Percentiles rank a stretch among this genome's conserved stretches.
Evolutionary conservation across 2,797 vertebrate species (phyloP).

Genomic region (Chaetophractus vellerosus): DNA sequence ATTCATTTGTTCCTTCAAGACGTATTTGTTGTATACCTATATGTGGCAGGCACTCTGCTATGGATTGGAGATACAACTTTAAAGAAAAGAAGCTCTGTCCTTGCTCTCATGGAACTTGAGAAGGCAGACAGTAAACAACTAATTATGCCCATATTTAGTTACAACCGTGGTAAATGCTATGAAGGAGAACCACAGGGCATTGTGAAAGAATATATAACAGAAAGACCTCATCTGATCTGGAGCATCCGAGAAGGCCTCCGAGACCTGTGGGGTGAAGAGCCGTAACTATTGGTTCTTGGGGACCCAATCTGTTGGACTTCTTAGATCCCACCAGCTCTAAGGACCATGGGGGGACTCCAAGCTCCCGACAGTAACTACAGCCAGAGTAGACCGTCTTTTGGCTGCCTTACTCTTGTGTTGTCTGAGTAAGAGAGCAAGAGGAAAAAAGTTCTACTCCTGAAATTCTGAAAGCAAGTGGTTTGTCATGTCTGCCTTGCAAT

Average conservation of each 20-base stretch:
- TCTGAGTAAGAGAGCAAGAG: not conserved
- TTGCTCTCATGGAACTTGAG: not conserved
- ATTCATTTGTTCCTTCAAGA: not conserved
- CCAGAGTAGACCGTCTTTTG: not conserved
- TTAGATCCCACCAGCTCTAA: not conserved
- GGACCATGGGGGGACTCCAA: not conserved
- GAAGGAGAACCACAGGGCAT: not conserved
- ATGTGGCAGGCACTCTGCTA: not conserved
- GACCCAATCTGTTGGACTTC: not conserved
- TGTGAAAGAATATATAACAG: not conserved
- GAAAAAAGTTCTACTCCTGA: not conserved
- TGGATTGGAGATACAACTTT: not conserved
- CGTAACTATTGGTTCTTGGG: not conserved
- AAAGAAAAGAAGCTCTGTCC: not conserved
- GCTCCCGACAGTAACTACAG: not conserved
- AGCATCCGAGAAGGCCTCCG: not conserved
- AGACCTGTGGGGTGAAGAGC: not conserved
- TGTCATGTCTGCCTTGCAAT: not conserved
- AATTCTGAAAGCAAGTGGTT: not conserved
- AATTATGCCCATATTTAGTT: constrained; percentile 26
- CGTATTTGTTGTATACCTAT: not conserved
- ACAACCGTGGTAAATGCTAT: not conserved
- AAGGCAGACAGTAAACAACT: not conserved
- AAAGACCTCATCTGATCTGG: not conserved
- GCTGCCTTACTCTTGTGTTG: not conserved